These are phyloP conservation scores for Distichodus sexfasciatus DNA, from an alignment of 2,797 vertebrate species.

Conservation along the genomic window DNA sequence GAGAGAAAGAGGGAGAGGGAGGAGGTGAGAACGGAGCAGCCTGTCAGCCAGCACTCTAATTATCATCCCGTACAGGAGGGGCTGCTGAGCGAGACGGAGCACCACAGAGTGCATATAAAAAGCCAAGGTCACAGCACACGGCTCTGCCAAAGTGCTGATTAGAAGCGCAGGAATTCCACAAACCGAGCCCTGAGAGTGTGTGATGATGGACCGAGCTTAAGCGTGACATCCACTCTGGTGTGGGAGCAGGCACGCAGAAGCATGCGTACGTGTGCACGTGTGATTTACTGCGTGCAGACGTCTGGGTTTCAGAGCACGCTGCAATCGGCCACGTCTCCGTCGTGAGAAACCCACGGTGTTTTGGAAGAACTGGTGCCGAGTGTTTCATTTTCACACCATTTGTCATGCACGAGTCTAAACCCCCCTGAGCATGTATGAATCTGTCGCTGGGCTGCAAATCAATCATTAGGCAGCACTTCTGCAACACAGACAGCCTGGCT, in stretches of 20 bases:
- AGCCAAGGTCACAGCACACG: conserved; percentile 44
- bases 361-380: too few species aligned
- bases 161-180: conserved; percentile 40
- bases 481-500: too few species aligned
- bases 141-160: conserved; percentile 33
- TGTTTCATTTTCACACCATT: too few species aligned
- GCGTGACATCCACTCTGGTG: not conserved
- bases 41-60: conserved; percentile 33
- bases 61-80: conserved; percentile 26
- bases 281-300: not conserved
- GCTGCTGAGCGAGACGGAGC: not conserved
- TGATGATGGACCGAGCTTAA: not conserved
- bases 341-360: not conserved
- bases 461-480: too few species aligned
- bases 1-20: not conserved
- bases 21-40: conserved; percentile 33
- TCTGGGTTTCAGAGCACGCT: not conserved
- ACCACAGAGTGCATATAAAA: conserved; percentile 38
- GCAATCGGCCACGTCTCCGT: too few species aligned
- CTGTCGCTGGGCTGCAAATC: too few species aligned
- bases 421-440: too few species aligned
- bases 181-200: conserved; percentile 1
- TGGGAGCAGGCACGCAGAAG: not conserved
- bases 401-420: too few species aligned
- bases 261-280: not conserved